Evolutionary conservation across 2,113 vertebrate genomes (phyloP), one percentile per base, ranked within the genome.

Genomic region (Poeciliopsis retropinna): DNA sequence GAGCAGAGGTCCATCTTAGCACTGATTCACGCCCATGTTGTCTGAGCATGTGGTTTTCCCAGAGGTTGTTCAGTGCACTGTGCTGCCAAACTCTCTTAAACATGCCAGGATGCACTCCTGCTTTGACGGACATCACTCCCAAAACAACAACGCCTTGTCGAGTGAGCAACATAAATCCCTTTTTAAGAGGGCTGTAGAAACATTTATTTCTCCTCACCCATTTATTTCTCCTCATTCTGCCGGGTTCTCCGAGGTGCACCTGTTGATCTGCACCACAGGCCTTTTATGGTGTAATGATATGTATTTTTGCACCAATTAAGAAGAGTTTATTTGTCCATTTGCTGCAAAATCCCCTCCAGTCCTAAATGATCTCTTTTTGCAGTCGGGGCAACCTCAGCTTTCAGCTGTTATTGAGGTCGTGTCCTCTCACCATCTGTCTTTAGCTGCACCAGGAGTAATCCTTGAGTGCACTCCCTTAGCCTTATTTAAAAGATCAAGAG

Each of bases 351-450:
- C 67, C 81, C 87, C 79, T 54, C 39, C 70, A 79, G 72, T 60
- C 54, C 60, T 51, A 37, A 70, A 79, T 79, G 78, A 89, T 88
- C 74, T 86, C 65, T 64, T 84, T 37, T 77, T 81, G 76, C 85
- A 81, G 81, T 84, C 83, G 31, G 65, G 86, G 62, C 76, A 82
- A 31, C 81, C 84, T 85, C 70, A 66, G 75, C 63, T 78, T 85
- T 83, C 65, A 66, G 79, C 83, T 41, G 54, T 88, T 88, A 88
- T 77, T 70, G 86, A 87, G 87, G 89, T 91, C 83, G 78, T 79
- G 88, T 90, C 86, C 82, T 88, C 69, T 85, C 78, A 80, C 89
- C 91, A 93, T 92, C 89, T 93, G 89, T 88, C 87, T 90, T 87
- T 57, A 70, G 81, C 81, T 79, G 83, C 84, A 88, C 68, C 76